Evolutionary conservation across 2,797 vertebrate genomes (phyloP), one percentile per base, ranked within the genome.

Genomic region (Scomberomorus guttatus): DNA sequence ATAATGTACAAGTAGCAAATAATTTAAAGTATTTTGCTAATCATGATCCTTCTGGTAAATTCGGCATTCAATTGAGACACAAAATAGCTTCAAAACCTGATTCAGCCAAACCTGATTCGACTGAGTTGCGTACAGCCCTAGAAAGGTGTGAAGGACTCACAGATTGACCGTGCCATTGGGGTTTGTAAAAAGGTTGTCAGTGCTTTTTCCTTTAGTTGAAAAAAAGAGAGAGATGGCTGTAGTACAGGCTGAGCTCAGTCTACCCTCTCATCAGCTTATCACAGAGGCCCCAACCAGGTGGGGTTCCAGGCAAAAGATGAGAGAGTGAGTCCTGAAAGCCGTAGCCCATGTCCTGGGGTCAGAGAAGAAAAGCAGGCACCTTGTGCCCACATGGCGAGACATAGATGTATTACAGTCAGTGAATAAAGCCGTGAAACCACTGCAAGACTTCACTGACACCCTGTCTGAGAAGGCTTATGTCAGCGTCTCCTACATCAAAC

Each of bases 401-500:
- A 7, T 29, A 25, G 61, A 64, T 18, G 24, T 64, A 5, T 48
- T 46, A 18, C 24, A 64, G 25, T 64, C 61, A 3, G 24, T 50
- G 22, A 50, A 64, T 39, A 50, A 48, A 11, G 29, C 29, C 29
- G 29, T 32, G 29, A 32, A 32, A 32, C 29, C 29, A 10, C 52
- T 80, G 3, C 24, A 60, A 25, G 64, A 80, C 0, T 73, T 29
- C 27, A 29, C 27, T 29, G 27, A 29, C 29, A 6, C 6, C 29
- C 29, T 32, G 29, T 32, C 29, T 32, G 29, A 6, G 29, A 6
- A 32, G 29, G 29, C 29, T 32, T 32, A 5, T 1, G 69, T 73
- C 1, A 77, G 29, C 3, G 14, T 80, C 15, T 72, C 60, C 0
- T 76, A 24, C 29, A 15, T 80, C 9, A 82, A 80, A 66, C 79